Evolutionary conservation across 2,113 vertebrate species (phyloP), one percentile per base, ranked within the genome.

Genomic region (Melanerpes formicivorus): DNA sequence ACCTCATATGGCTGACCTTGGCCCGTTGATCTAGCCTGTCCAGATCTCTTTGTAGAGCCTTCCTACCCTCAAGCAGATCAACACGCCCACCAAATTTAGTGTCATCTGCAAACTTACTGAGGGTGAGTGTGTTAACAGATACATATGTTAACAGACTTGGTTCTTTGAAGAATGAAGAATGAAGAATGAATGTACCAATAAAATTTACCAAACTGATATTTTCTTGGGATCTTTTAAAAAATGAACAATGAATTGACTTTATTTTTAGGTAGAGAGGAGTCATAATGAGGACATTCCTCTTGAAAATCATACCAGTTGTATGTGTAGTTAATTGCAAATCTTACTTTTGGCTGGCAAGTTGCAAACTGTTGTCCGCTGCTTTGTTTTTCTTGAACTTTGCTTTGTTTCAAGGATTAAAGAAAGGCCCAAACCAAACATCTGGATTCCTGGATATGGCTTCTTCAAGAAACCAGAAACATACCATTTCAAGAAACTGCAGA

Each of bases 391-490:
- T 77, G 48, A 92, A 30, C 16, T 88, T 87, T 80, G 64, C 73
- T 95, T 86, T 93, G 54, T 50, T 93, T 91, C 82, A 92, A 76
- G 29, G 40, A 82, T 67, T 87, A 29, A 56, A 74, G 71, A 76
- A 67, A 86, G 56, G 58, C 32, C 30, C 2, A 65, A 27, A 34
- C 10, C 7, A 34, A 42, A 40, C 84, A 84, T 18, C 90, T 94
- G 93, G 42, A 86, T 96, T 96, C 56, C 78, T 0, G 1, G 79
- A 76, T 89, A 64, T 54, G 67, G 90, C 89, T 92, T 46, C 73
- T 94, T 69, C 82, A 91, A 94, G 83, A 83, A 95, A 80, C 42
- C 80, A 86, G 88, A 95, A 62, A 84, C 83, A 81, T 91, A 83
- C 80, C 19, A 60, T 92, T 94, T 92, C 2, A 0, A 79, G 73